Conservation (phyloP, 2,888 invertebrate genomes). For the Parnassius smintheus region DNA sequence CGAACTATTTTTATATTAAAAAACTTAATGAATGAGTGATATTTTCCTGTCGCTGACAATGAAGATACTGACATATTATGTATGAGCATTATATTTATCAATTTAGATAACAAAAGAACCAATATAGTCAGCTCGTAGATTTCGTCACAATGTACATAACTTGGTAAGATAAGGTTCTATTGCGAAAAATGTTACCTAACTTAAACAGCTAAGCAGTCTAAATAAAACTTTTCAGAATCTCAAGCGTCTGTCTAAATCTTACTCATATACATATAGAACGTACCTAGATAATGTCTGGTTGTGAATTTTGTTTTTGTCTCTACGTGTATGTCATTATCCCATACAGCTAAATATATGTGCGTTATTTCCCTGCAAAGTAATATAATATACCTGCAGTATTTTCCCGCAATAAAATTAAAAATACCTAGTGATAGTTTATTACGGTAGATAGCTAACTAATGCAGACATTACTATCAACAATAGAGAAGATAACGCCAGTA, state of each 20-base stretch:
- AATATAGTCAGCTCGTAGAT: conserved; percentile 57
- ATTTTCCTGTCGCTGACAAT: conserved; percentile 53
- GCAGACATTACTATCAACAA: conserved; percentile 9
- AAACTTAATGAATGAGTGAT: conserved; percentile 63
- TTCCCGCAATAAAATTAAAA: conserved; percentile 19
- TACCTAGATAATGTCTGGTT: too few species aligned
- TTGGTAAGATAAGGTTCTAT: conserved; percentile 43
- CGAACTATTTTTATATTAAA: conserved; percentile 33
- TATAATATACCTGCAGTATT: conserved; percentile 7
- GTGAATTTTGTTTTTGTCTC: too few species aligned
- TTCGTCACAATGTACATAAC: conserved; percentile 59
- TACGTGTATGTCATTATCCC: too few species aligned
- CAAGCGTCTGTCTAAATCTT: too few species aligned
- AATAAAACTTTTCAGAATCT: too few species aligned
- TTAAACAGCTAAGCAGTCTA: background rate
- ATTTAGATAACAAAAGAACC: conserved; percentile 66
- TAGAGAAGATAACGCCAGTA: conserved; percentile 18
- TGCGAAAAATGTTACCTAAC: conserved; percentile 35
- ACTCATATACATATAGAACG: too few species aligned
- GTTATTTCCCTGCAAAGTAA: too few species aligned
- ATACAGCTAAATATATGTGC: too few species aligned
- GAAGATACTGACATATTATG: conserved; percentile 60
- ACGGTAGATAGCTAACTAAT: conserved; percentile 1
- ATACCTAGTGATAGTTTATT: conserved; percentile 16
- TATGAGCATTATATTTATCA: conserved; percentile 68